phyloP scores from a whole-genome alignment of 1,140 invertebrate genomes.

The Probaryconus sp. region DNA sequence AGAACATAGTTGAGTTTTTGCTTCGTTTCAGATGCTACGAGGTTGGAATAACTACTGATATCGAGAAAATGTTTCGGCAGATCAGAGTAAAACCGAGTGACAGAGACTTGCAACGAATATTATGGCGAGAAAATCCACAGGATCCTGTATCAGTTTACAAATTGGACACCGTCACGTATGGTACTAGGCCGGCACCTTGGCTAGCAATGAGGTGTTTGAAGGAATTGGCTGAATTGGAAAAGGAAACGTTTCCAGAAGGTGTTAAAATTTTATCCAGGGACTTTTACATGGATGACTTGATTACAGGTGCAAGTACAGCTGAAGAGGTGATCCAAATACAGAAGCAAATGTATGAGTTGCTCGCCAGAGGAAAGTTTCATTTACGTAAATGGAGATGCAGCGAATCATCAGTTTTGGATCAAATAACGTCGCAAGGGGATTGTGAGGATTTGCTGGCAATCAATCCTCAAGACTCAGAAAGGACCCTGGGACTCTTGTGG shows the following conservation, averaged over 20 bases:
- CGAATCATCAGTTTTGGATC: background rate
- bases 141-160: conserved; percentile 37
- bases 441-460: background rate
- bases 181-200: conserved; percentile 25
- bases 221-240: conserved; percentile 51
- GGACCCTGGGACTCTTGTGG: no score
- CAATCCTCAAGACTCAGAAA: no score
- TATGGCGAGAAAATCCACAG: conserved; percentile 48
- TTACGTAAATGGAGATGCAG: no score
- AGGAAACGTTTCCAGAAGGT: conserved; percentile 14
- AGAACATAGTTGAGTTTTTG: conserved; percentile 32
- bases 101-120: conserved; percentile 49
- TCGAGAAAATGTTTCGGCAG: conserved; percentile 28
- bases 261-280: conserved; percentile 16
- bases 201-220: conserved; percentile 52
- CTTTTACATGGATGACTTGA: conserved; percentile 62
- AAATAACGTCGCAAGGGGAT: background rate
- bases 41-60: conserved; percentile 21
- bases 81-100: conserved; percentile 19
- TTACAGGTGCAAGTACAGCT: conserved; percentile 33
- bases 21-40: conserved; percentile 18
- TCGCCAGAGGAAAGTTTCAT: no score
- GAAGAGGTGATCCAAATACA: background rate
- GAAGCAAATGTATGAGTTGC: background rate
- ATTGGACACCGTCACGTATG: conserved; percentile 65